Conservation (phyloP, 2,888 invertebrate genomes). For the Athrips mouffetella region DNA sequence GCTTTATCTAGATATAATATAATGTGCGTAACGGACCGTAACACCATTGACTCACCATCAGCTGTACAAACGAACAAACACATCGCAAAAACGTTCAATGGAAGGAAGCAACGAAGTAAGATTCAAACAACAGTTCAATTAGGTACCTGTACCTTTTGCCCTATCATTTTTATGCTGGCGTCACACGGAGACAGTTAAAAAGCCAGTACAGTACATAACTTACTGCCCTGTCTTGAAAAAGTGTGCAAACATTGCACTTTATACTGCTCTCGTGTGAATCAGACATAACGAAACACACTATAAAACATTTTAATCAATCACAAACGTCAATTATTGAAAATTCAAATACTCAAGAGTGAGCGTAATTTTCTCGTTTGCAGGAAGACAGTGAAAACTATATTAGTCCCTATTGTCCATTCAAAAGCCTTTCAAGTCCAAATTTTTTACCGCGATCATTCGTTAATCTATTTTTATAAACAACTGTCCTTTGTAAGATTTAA, state of each 20-base stretch:
- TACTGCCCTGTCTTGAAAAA: not conserved
- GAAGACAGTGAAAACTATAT: not conserved
- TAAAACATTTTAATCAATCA: not conserved
- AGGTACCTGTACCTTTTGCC: not conserved
- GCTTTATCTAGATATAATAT: constrained; percentile 41
- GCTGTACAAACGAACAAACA: constrained; percentile 47
- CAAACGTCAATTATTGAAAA: not conserved
- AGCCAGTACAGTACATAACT: not conserved
- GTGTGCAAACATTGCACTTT: not conserved
- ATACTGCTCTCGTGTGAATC: not conserved
- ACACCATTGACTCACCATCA: constrained; percentile 52
- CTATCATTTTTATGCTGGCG: not conserved
- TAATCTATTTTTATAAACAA: too few relatives aligned
- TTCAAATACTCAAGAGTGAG: not conserved
- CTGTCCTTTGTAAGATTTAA: too few relatives aligned
- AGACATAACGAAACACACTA: not conserved
- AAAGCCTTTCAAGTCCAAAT: not conserved
- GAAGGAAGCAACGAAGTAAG: not conserved
- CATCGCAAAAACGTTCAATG: not conserved
- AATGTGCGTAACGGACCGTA: constrained; percentile 63
- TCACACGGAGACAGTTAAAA: not conserved
- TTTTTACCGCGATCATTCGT: too few relatives aligned
- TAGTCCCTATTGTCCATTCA: not conserved
- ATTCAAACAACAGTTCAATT: not conserved
- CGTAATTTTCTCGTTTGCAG: not conserved